phyloP scores from a whole-genome alignment of 37 sponge, comb jelly and placozoan species.

The Agelas oroides region DNA sequence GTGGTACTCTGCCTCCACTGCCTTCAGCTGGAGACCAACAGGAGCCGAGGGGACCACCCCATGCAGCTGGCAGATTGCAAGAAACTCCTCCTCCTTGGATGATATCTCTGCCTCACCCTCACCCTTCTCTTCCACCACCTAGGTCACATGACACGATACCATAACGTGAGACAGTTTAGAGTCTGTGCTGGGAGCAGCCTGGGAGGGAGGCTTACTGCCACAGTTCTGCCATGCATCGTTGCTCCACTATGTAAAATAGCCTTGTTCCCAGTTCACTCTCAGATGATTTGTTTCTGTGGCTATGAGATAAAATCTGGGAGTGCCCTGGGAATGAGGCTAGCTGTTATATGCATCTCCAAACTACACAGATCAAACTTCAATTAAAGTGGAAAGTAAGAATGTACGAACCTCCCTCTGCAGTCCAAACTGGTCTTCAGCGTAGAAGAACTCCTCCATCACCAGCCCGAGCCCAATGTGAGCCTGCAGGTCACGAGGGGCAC shows the following conservation, averaged over 20 bases:
- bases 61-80: constrained; percentile 89
- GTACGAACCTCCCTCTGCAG: constrained; percentile 50
- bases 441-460: constrained; percentile 90
- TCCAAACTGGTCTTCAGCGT: constrained; percentile 84
- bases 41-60: constrained; percentile 83
- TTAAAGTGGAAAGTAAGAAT: too few relatives aligned
- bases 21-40: constrained; percentile 89
- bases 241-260: not conserved
- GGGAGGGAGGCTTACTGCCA: too few relatives aligned
- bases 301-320: too few relatives aligned
- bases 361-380: too few relatives aligned
- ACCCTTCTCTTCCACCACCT: constrained; percentile 41
- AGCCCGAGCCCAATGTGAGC: constrained; percentile 81
- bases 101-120: constrained; percentile 70
- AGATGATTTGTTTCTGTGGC: too few relatives aligned
- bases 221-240: not conserved
- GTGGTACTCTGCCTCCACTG: constrained; percentile 94
- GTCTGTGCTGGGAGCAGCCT: too few relatives aligned
- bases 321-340: too few relatives aligned
- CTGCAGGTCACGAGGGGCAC: constrained; percentile 50
- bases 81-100: constrained; percentile 93
- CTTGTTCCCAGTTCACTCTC: too few relatives aligned
- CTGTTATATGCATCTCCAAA: too few relatives aligned
- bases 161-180: not conserved
- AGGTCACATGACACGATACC: not conserved